Base-by-base conservation (phyloP, 2,888 invertebrate species). In the Microdon myrmicae region DNA sequence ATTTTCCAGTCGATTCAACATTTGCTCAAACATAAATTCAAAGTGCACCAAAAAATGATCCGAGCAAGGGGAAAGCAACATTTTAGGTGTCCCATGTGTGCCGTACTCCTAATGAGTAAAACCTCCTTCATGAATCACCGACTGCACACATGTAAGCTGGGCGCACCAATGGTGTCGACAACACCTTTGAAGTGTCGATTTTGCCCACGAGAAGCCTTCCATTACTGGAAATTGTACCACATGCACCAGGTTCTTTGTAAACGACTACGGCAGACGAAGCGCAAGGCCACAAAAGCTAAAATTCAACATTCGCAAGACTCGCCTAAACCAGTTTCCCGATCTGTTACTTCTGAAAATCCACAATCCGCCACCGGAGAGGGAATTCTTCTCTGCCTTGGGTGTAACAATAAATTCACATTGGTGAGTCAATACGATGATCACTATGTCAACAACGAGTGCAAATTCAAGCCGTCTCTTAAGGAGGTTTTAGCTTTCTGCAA, bases 91-190 rank as follows among this genome's bases (percentile, higher is more conserved):
- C 49, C 68, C 6, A 73, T 72, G 37, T 79, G 79, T 43, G 55
- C 68, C 29, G 75, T 73, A 22, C 67, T 71, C 3, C 76, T 78
- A 32, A 61, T 68, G 8, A 71, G 72, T 10, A 74, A 76, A n/a
- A 53, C 74, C 5, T 76, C 74, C 0, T 69, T 79, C 10, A 74
- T 69, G n/a, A 77, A 79, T 58, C 79, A 79, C 23, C 71, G 73
- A 59, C 74, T 73, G 12, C 78, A 75, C 68, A 72, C 78, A 34
- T 79, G 79, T 17, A 71, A 73, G 28, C 67, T 70, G 1, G 72
- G 71, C 6, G 22, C 56, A 0, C 60, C 56, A 3, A 35, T 69
- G 31, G 29, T 53, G 2, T 6, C 34, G 9, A 71, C 71, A 45
- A 71, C 67, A 8, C n/a, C n/a, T n/a, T 77, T 72, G 51, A 71